A percentile compares a stretch with the other conserved stretches of the same genome.
phyloP scores from a whole-genome alignment of 2,113 vertebrate genomes.

The Fulica atra region DNA sequence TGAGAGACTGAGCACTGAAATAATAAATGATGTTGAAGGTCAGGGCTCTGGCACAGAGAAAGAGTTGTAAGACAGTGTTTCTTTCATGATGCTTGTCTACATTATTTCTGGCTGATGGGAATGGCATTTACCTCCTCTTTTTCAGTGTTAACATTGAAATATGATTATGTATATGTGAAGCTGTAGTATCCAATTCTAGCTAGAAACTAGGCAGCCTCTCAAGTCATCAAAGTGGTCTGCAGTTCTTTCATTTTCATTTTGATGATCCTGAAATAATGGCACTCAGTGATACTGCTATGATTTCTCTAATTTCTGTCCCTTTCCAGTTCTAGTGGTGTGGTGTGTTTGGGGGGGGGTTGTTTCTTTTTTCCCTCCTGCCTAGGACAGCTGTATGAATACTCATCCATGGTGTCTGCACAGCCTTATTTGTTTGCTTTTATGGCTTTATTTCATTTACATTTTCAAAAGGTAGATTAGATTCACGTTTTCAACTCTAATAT shows the following conservation, averaged over 20 bases:
- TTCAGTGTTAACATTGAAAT: neutral
- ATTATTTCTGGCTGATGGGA: slow-evolving; percentile 2
- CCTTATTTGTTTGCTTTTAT: neutral
- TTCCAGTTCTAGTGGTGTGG: neutral
- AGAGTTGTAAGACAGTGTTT: neutral
- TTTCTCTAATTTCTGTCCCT: neutral
- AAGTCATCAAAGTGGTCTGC: neutral
- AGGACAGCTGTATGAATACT: neutral
- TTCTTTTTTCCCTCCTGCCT: neutral
- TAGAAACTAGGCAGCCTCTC: neutral
- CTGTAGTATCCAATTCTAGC: neutral
- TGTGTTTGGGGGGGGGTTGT: neutral
- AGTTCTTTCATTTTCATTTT: neutral
- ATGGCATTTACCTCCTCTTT: neutral
- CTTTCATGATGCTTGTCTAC: neutral
- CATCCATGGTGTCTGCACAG: neutral
- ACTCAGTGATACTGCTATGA: neutral
- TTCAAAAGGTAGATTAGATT: neutral
- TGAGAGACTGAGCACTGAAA: neutral
- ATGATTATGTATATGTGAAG: neutral
- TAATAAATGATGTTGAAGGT: slow-evolving; percentile 37
- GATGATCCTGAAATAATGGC: neutral
- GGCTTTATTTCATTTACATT: neutral
- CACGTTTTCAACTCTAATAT: neutral
- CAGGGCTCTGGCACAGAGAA: neutral